Percentiles rank a stretch among this genome's conserved stretches.
Evolutionary conservation across 1,140 invertebrate genomes (phyloP).

Genomic region (Pissodes strobi): DNA sequence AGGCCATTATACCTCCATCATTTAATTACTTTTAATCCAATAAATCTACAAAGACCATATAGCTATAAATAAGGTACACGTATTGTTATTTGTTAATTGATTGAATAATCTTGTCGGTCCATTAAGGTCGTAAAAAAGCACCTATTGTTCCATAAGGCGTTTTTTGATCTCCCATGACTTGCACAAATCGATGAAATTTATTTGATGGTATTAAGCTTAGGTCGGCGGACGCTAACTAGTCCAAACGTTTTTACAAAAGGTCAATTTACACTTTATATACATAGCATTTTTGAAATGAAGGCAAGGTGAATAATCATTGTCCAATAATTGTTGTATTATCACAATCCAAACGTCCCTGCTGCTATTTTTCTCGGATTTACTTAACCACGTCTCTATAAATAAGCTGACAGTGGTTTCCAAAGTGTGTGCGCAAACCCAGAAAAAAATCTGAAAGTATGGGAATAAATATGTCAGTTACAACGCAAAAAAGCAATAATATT

Average conservation of each 20-base stretch:
- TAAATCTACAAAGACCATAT: conserved; percentile 7
- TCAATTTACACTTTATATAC: too few relatives aligned
- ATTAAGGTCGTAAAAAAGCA: conserved; percentile 27
- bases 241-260: not conserved
- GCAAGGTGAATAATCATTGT: too few relatives aligned
- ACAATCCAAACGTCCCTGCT: too few relatives aligned
- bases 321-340: too few relatives aligned
- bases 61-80: conserved; percentile 19
- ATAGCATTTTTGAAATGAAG: too few relatives aligned
- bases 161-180: conserved; percentile 30
- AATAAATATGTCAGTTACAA: too few relatives aligned
- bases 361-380: too few relatives aligned
- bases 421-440: too few relatives aligned
- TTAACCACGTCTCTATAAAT: too few relatives aligned
- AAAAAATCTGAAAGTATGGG: too few relatives aligned
- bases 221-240: not conserved
- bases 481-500: too few relatives aligned
- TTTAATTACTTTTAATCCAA: conserved; percentile 23
- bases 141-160: conserved; percentile 25
- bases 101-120: conserved; percentile 30
- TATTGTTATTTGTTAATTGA: conserved; percentile 35
- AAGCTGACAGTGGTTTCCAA: too few relatives aligned
- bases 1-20: not conserved
- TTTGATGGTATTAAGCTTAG: not conserved
- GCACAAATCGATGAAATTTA: conserved; percentile 14